Conservation (phyloP, 2,797 vertebrate species). For the Sebastes nivosus region DNA sequence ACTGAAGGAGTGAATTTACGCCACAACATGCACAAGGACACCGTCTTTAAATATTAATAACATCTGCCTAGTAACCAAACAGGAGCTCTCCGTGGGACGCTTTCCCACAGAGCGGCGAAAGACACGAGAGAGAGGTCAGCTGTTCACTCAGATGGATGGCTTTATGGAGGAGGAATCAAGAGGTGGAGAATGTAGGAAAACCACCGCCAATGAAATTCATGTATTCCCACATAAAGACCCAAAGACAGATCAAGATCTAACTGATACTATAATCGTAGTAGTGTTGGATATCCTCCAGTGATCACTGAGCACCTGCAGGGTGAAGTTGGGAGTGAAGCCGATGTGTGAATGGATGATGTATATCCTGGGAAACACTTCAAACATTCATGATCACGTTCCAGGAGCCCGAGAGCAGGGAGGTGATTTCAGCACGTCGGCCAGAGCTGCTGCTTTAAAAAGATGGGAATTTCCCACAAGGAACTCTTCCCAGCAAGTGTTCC, state of each 20-base stretch:
- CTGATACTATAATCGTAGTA: slow-evolving; percentile 27
- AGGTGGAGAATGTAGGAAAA: slow-evolving; percentile 1
- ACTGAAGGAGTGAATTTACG: slow-evolving; percentile 64
- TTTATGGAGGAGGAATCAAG: slow-evolving; percentile 15
- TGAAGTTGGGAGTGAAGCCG: slow-evolving; percentile 19
- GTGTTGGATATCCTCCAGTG: slow-evolving; percentile 32
- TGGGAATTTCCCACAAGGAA: neutral
- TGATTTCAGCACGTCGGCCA: slow-evolving; percentile 39
- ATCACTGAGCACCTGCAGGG: slow-evolving; percentile 39
- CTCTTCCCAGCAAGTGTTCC: neutral
- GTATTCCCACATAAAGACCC: slow-evolving; percentile 16
- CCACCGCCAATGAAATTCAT: slow-evolving; percentile 19
- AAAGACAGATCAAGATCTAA: slow-evolving; percentile 45
- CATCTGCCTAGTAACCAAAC: slow-evolving; percentile 79
- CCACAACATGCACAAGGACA: slow-evolving; percentile 58
- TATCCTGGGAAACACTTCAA: slow-evolving; percentile 8
- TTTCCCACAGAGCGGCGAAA: slow-evolving; percentile 20
- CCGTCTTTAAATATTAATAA: slow-evolving; percentile 81
- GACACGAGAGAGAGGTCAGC: slow-evolving; percentile 48
- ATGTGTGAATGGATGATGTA: slow-evolving; percentile 22
- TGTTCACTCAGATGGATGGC: slow-evolving; percentile 33
- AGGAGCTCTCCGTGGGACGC: slow-evolving; percentile 22
- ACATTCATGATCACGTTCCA: slow-evolving; percentile 31
- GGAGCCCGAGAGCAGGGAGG: neutral
- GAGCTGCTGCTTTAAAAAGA: slow-evolving; percentile 7